phyloP scores from a whole-genome alignment of 2,113 vertebrate genomes.

The Callocephalon fimbriatum region DNA sequence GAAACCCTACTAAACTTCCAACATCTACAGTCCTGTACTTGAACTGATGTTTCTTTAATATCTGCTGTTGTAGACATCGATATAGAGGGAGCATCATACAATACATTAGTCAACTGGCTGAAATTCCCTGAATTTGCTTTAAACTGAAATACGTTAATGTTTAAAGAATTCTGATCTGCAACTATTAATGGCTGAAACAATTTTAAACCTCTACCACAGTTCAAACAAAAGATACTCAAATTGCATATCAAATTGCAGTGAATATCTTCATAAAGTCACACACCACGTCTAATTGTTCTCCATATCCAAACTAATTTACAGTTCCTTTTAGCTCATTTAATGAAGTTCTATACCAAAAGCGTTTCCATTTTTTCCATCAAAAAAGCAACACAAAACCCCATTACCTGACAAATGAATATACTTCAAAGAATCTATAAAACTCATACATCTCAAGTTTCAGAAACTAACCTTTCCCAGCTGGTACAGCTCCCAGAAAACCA shows the following conservation, averaged over 20 bases:
- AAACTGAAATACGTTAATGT: not conserved
- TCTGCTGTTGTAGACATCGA: not conserved
- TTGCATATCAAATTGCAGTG: not conserved
- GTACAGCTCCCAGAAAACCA: not conserved
- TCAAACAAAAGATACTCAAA: not conserved
- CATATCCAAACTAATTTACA: not conserved
- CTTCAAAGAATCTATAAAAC: not conserved
- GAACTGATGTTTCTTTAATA: not conserved
- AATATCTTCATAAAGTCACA: not conserved
- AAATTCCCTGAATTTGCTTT: not conserved
- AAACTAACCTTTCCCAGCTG: not conserved
- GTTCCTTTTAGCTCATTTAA: not conserved
- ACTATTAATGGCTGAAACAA: not conserved
- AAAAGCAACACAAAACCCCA: not conserved
- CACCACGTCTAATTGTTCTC: not conserved
- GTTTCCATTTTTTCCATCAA: not conserved
- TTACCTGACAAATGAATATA: not conserved
- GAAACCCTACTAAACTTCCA: not conserved
- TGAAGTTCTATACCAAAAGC: not conserved
- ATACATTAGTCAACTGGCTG: not conserved
- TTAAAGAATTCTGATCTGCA: not conserved
- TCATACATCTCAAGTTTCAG: not conserved
- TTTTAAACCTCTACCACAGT: not conserved
- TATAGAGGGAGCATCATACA: not conserved
- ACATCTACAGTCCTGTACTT: not conserved